phyloP scores from a whole-genome alignment of 2,888 invertebrate species.

The Zeuzera pyrina region DNA sequence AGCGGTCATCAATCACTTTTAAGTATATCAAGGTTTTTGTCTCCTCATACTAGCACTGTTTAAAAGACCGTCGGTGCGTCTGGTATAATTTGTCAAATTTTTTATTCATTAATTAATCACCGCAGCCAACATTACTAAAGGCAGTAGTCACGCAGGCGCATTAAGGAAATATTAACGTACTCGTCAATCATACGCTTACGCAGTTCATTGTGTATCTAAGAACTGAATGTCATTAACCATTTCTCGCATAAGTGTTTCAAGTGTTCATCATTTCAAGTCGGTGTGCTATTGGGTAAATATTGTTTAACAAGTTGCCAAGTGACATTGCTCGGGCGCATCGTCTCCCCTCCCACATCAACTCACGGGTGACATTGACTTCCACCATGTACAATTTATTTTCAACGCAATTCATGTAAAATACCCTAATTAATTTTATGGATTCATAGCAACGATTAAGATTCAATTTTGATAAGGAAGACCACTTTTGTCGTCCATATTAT shows the following conservation, averaged over 20 bases:
- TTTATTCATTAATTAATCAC: slow-evolving; percentile 57
- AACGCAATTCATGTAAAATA: slow-evolving; percentile 54
- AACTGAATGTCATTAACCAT: slow-evolving; percentile 64
- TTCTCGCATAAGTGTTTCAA: slow-evolving; percentile 59
- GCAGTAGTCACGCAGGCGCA: slow-evolving; percentile 15
- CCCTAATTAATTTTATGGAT: slow-evolving; percentile 64
- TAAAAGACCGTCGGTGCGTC: slow-evolving; percentile 38
- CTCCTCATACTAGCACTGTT: slow-evolving; percentile 35
- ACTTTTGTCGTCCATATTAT: slow-evolving; percentile 49
- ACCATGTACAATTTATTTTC: slow-evolving; percentile 51
- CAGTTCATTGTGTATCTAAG: slow-evolving; percentile 45
- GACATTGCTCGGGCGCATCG: slow-evolving; percentile 45
- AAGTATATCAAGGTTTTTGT: slow-evolving; percentile 64
- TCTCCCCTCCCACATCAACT: slow-evolving; percentile 43
- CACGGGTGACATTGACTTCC: slow-evolving; percentile 38
- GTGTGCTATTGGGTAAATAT: slow-evolving; percentile 64
- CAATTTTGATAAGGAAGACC: slow-evolving; percentile 55
- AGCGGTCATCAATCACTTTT: slow-evolving; percentile 67
- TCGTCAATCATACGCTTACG: slow-evolving; percentile 23
- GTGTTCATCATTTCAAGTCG: slow-evolving; percentile 51
- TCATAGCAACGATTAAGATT: slow-evolving; percentile 62
- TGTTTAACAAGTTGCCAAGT: slow-evolving; percentile 63
- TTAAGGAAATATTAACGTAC: slow-evolving; percentile 51
- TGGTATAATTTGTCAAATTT: slow-evolving; percentile 59
- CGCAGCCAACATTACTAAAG: slow-evolving; percentile 24